Evolutionary conservation across 2,888 invertebrate genomes (phyloP).

Genomic region (Hermodice carunculata): DNA sequence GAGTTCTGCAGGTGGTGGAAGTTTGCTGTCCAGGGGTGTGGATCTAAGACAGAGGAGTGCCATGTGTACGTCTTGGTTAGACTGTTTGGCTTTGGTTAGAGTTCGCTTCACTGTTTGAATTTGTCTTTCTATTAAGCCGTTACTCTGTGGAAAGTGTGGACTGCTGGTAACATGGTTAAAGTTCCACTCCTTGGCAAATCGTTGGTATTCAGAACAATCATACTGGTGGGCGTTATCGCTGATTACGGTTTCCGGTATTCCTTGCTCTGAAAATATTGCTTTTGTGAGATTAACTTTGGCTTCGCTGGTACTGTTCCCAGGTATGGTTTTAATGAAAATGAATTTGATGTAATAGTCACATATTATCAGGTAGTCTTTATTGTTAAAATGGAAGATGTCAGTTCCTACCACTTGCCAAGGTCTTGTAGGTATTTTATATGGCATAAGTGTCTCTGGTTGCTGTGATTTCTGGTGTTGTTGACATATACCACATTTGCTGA

Average conservation of each 20-base stretch:
- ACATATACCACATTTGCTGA: conserved; percentile 11
- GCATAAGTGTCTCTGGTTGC: conserved; percentile 15
- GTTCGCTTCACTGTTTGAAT: too few species aligned
- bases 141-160: too few species aligned
- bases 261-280: conserved; percentile 6
- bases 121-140: too few species aligned
- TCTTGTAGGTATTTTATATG: too few species aligned
- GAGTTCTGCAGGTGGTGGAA: too few species aligned
- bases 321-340: background rate
- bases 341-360: conserved; percentile 10
- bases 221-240: conserved; percentile 11
- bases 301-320: background rate
- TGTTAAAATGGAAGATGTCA: conserved; percentile 25
- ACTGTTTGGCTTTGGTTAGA: too few species aligned
- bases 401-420: conserved; percentile 29
- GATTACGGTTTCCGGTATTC: background rate
- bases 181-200: conserved; percentile 2
- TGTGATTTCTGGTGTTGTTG: conserved; percentile 19
- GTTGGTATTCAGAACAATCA: background rate
- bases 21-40: too few species aligned
- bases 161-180: too few species aligned
- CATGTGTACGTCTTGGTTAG: too few species aligned
- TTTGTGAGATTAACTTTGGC: background rate
- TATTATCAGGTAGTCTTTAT: background rate
- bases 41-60: too few species aligned